Base-by-base conservation (phyloP, 2,113 vertebrate species). In the Chaetodon trifascialis region DNA sequence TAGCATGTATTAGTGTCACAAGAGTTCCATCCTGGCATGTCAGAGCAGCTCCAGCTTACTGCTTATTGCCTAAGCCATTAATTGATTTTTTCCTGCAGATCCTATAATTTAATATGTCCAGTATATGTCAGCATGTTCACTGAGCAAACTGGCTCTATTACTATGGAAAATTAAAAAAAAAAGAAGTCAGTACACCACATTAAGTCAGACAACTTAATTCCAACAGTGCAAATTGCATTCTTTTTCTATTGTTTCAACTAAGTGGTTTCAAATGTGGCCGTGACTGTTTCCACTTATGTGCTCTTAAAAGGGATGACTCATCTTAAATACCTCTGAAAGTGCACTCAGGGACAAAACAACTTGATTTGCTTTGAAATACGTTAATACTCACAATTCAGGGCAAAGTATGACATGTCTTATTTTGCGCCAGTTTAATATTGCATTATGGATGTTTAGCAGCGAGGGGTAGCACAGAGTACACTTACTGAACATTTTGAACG, bases 291-390 rank as follows among this genome's bases (percentile, higher is more conserved):
- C 91, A 91, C 86, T 93, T 89, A 88, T 86, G 85, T 66, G 77
- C 83, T 88, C 82, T 92, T 92, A 84, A 90, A 88, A 89, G 76
- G 64, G 63, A 90, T 92, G 91, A 93, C n/a, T 92, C 87, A 91
- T 89, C 68, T 84, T 30, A 85, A 92, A 90, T 79, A 83, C 80
- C 64, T 82, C 58, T 5, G 34, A n/a, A 70, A 89, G 89, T 74
- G 86, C 85, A 86, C 76, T 79, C 49, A 54, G 19, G 81, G 81
- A 90, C 85, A 86, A 83, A 84, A 74, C 85, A 76, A 69, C 79
- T 73, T 58, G 14, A 44, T 85, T 63, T 69, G 69, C 77, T 65
- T 78, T 81, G 76, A 82, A 80, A 82, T 67, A 69, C 11, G 23
- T 83, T 81, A 76, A 85, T 84, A 82, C 38, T 9, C 62, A 44